phyloP scores from a whole-genome alignment of 37 sponge, comb jelly and placozoan species.

The Halichondria panicea region DNA sequence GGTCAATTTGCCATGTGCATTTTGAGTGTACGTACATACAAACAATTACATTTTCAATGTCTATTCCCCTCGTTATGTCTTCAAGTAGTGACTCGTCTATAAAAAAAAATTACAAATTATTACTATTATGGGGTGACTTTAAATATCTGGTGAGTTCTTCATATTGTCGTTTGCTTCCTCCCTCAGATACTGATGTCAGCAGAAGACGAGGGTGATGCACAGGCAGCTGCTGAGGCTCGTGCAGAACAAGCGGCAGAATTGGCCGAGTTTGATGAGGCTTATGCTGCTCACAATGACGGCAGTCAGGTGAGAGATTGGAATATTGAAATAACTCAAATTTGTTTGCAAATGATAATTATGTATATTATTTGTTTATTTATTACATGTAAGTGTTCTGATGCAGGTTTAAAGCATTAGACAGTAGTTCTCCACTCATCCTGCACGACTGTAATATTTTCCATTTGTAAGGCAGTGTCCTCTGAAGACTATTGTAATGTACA shows the following conservation, averaged over 20 bases:
- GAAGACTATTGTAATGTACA: not conserved
- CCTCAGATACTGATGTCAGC: conserved; percentile 74
- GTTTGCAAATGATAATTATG: not conserved
- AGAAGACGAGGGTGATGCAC: conserved; percentile 87
- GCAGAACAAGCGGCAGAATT: conserved; percentile 90
- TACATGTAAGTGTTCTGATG: not conserved
- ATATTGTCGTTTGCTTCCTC: not conserved
- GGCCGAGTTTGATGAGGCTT: conserved; percentile 92
- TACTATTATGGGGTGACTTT: too few relatives aligned
- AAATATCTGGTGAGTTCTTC: not conserved
- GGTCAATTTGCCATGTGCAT: too few relatives aligned
- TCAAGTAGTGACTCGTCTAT: too few relatives aligned
- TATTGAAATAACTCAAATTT: not conserved
- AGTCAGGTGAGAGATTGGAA: conserved; percentile 1
- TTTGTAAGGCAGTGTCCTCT: not conserved
- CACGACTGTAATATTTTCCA: not conserved
- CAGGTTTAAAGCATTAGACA: not conserved
- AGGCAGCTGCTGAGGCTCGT: conserved; percentile 75
- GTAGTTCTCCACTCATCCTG: not conserved
- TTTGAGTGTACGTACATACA: too few relatives aligned
- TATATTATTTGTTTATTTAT: not conserved
- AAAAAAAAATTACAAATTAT: too few relatives aligned
- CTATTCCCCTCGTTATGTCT: too few relatives aligned
- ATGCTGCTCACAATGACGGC: conserved; percentile 8
- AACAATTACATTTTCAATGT: too few relatives aligned